Evolutionary conservation across 2,888 invertebrate species (phyloP), one percentile per base, ranked within the genome.

Genomic region (Sphaerophoria rueppellii): DNA sequence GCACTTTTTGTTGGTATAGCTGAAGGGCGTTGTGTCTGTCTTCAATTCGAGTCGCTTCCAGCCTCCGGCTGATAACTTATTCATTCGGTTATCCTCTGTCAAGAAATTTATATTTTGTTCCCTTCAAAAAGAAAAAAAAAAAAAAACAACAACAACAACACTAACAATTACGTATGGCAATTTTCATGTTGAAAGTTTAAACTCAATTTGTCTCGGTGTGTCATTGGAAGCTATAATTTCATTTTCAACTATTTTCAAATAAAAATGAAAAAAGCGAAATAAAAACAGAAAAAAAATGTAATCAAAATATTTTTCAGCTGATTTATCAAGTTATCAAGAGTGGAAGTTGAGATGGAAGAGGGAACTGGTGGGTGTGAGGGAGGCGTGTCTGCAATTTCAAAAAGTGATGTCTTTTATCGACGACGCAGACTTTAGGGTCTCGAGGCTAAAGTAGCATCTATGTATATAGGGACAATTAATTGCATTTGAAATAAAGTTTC

Each of bases 131-230:
- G 2, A 24, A 24, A n/a, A n/a, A n/a, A n/a, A n/a, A n/a, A n/a
- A n/a, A n/a, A n/a, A n/a, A n/a, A n/a, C n/a, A n/a, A n/a, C n/a
- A n/a, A n/a, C n/a, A n/a, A 24, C 24, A 24, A 9, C 43, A 37
- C 24, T 34, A 67, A 34, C 34, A 9, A 6, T 4, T 52, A 43
- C 60, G 73, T 77, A 61, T 63, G 73, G 73, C 77, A 69, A 73
- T 72, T 60, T 57, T 48, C 24, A 57, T 24, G 73, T 81, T 70
- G 73, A 77, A 73, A 81, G 65, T 85, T 73, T 72, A 85, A 85
- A 85, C 58, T 85, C 81, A 85, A 85, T 85, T 85, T 85, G 73
- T 76, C 72, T 73, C 69, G 32, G 46, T 70, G 63, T 55, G 69
- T 57, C 69, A 77, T 60, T 70, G 58, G 63, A 54, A 48, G 58